phyloP scores from a whole-genome alignment of 2,797 vertebrate genomes.

The Loris lydekkerianus region DNA sequence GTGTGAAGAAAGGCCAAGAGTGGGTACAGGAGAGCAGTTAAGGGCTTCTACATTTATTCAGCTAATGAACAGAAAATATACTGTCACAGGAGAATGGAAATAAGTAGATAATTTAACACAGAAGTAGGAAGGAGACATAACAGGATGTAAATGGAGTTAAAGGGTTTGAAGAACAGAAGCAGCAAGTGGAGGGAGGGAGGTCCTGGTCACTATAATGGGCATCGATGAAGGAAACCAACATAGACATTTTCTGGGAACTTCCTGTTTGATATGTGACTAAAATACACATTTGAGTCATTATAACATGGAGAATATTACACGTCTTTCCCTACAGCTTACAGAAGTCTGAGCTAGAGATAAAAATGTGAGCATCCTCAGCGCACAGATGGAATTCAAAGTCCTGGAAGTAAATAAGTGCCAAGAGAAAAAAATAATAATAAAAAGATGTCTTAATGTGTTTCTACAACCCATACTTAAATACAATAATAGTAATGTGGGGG shows the following conservation, averaged over 20 bases:
- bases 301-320: not conserved
- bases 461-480: not conserved
- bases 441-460: not conserved
- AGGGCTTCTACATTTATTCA: not conserved
- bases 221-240: not conserved
- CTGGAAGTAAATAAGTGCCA: not conserved
- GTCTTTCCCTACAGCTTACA: not conserved
- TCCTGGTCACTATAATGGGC: too few relatives aligned
- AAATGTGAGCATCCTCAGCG: not conserved
- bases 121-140: not conserved
- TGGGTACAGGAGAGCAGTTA: not conserved
- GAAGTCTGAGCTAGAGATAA: slow-evolving; percentile 15
- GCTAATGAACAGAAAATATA: not conserved
- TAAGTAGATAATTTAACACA: not conserved
- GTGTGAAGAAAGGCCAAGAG: not conserved
- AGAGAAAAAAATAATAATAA: not conserved
- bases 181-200: not conserved
- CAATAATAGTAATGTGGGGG: not conserved
- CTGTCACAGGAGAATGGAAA: not conserved
- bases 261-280: not conserved
- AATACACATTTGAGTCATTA: not conserved
- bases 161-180: not conserved
- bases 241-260: not conserved
- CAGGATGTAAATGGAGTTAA: not conserved
- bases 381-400: not conserved